Evolutionary conservation across 2,113 vertebrate genomes (phyloP).

Genomic region (Brienomyrus brachyistius): DNA sequence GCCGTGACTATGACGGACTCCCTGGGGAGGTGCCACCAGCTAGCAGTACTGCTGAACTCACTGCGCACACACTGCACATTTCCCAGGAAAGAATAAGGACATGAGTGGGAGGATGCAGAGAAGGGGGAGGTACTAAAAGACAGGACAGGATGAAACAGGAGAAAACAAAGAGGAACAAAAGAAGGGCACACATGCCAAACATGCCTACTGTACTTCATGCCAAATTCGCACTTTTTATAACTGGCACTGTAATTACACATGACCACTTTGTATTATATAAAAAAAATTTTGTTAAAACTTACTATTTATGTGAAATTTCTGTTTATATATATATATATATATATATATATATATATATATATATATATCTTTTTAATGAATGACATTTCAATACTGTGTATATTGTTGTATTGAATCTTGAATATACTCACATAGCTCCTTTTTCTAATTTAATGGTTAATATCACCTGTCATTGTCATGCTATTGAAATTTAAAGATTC

Average conservation of each 20-base stretch:
- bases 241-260: too few species aligned
- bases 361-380: too few species aligned
- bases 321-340: too few species aligned
- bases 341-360: too few species aligned
- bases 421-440: background rate
- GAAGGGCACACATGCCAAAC: background rate
- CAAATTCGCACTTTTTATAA: too few species aligned
- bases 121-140: background rate
- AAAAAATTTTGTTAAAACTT: too few species aligned
- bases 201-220: too few species aligned
- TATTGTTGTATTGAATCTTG: too few species aligned
- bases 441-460: background rate
- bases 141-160: background rate
- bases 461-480: background rate
- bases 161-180: background rate
- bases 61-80: background rate
- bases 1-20: background rate
- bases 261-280: too few species aligned
- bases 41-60: background rate
- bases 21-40: background rate
- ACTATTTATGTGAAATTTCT: too few species aligned
- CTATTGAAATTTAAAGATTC: background rate
- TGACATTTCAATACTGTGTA: too few species aligned
- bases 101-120: background rate
- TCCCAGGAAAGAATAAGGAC: background rate